These are phyloP conservation scores for Aphelinus atriplicis DNA, from an alignment of 1,140 invertebrate species.

Conservation along the genomic window DNA sequence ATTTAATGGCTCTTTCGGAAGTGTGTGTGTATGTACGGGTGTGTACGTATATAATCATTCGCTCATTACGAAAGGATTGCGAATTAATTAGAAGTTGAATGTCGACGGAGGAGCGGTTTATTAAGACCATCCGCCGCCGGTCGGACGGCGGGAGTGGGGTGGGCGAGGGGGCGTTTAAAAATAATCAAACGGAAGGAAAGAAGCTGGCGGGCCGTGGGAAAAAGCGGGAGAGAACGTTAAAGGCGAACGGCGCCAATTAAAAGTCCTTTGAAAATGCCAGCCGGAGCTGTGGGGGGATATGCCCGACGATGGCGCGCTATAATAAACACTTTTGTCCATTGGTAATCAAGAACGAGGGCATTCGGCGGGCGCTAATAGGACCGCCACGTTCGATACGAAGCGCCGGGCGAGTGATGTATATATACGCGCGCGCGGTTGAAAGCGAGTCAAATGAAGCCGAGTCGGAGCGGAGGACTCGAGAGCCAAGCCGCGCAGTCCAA, in stretches of 20 bases:
- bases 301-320: neutral
- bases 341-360: constrained; percentile 2
- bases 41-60: too few relatives aligned
- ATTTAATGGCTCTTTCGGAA: too few relatives aligned
- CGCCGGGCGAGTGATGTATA: too few relatives aligned
- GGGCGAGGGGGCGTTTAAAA: neutral
- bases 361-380: too few relatives aligned
- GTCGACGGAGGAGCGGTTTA: too few relatives aligned
- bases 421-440: neutral
- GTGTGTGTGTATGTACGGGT: too few relatives aligned
- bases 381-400: neutral
- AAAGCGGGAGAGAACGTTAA: neutral
- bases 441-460: constrained; percentile 1
- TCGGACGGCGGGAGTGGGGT: neutral
- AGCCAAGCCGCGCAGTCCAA: neutral
- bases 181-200: too few relatives aligned
- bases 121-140: too few relatives aligned
- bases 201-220: neutral
- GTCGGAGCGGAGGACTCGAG: too few relatives aligned
- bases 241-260: neutral
- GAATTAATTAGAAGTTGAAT: too few relatives aligned
- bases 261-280: constrained; percentile 6
- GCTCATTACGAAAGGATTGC: too few relatives aligned
- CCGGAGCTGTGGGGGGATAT: too few relatives aligned
- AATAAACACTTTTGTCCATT: constrained; percentile 1